Base-by-base conservation (phyloP, 2,113 vertebrate genomes). In the Nibea albiflora region DNA sequence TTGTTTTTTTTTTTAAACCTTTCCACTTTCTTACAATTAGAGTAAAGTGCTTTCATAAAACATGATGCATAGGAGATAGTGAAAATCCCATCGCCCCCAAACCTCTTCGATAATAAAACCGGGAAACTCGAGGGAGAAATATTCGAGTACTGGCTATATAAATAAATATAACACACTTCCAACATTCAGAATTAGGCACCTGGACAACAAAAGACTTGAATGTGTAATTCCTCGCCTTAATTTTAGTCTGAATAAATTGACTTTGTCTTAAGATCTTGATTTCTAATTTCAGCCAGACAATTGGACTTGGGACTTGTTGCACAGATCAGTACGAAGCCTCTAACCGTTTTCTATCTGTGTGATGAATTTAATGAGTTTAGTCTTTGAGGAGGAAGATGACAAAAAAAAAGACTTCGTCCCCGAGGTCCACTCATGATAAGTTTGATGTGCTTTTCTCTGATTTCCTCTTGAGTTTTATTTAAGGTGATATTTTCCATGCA, bases 361-460 rank as follows among this genome's bases (percentile, higher is more conserved):
- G 24, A 80, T 78, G 77, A 88, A 88, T 88, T 74, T 82, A 85
- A 90, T 90, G 76, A 86, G 86, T 67, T 50, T 8, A n/a, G 57
- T 82, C 83, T 89, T 86, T 90, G 89, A 86, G 67, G n/a, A 74
- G 78, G 62, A 74, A 75, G 80, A 83, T 86, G 78, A 91, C 89
- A 73, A 75, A 80, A 39, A 39, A 39, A 39, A 39, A 39, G 56
- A 77, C 42, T 67, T 54, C 60, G 67, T 67, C 67, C 66, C 72
- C 0, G 15, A 54, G 72, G 84, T 87, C 75, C 68, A 52, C 56
- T 63, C 81, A 69, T 73, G 73, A 77, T 26, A 49, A 75, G 58
- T 77, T 65, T 78, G 76, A 78, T 85, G 65, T 76, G 68, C 42
- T 35, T 12, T 71, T 35, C 3, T 77, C 17, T 47, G 78, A 69